phyloP scores from a whole-genome alignment of 2,888 invertebrate species.

The Parnassius orleans region DNA sequence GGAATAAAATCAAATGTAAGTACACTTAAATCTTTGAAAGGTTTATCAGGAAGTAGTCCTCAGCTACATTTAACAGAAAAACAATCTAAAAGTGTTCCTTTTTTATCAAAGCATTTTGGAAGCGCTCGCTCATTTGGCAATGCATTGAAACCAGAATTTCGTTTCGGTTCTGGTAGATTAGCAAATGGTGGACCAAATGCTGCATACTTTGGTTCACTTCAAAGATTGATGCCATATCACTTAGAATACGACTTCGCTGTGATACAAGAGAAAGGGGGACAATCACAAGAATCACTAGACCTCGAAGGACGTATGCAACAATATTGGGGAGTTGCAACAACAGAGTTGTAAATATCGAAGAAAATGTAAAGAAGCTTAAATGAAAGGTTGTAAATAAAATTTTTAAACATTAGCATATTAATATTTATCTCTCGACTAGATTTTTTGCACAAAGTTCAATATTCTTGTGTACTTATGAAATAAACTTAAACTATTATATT shows the following conservation, averaged over 20 bases:
- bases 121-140: slow-evolving; percentile 90
- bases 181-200: slow-evolving; percentile 91
- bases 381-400: slow-evolving; percentile 69
- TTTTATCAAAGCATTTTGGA: slow-evolving; percentile 88
- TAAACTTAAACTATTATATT: slow-evolving; percentile 32
- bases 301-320: slow-evolving; percentile 92
- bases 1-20: slow-evolving; percentile 79
- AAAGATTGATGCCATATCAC: slow-evolving; percentile 89
- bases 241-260: slow-evolving; percentile 92
- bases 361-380: slow-evolving; percentile 22
- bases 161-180: slow-evolving; percentile 80
- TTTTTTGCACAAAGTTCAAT: slow-evolving; percentile 75
- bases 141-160: slow-evolving; percentile 79
- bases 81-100: slow-evolving; percentile 71
- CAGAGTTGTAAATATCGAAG: slow-evolving; percentile 83
- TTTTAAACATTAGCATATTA: slow-evolving; percentile 59
- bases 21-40: slow-evolving; percentile 79
- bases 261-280: slow-evolving; percentile 87
- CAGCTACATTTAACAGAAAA: slow-evolving; percentile 79
- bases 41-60: slow-evolving; percentile 86
- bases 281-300: slow-evolving; percentile 87
- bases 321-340: slow-evolving; percentile 95
- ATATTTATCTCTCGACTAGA: slow-evolving; percentile 75
- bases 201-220: slow-evolving; percentile 92
- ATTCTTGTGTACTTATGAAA: slow-evolving; percentile 69